These are phyloP conservation scores for Platyrinchus mystaceus DNA, from an alignment of 2,797 vertebrate species.

Conservation along the genomic window DNA sequence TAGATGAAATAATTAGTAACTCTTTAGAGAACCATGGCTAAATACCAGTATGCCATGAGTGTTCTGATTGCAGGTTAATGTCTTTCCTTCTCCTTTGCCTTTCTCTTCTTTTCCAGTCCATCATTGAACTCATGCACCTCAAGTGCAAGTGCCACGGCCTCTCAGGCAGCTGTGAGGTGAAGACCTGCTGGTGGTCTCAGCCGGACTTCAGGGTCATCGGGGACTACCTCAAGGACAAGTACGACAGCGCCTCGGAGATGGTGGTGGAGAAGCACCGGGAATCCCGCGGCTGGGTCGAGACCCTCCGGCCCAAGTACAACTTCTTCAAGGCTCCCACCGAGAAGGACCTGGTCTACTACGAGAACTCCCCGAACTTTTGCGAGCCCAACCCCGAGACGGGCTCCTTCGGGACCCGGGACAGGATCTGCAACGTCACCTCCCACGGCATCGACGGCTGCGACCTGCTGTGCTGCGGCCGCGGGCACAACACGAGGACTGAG, in stretches of 20 bases:
- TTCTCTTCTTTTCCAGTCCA: slow-evolving; percentile 80
- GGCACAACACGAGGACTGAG: slow-evolving; percentile 96
- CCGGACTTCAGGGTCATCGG: slow-evolving; percentile 94
- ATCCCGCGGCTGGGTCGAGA: slow-evolving; percentile 98
- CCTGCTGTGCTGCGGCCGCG: slow-evolving; percentile 93
- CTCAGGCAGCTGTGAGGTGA: slow-evolving; percentile 97
- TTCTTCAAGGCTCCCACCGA: slow-evolving; percentile 97
- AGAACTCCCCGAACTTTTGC: slow-evolving; percentile 96
- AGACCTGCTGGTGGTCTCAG: slow-evolving; percentile 99
- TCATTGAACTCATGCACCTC: slow-evolving; percentile 93
- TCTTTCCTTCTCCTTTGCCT: background rate
- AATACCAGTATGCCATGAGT: background rate
- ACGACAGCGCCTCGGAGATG: slow-evolving; percentile 98
- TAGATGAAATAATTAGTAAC: too few species aligned
- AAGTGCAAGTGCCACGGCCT: slow-evolving; percentile 98
- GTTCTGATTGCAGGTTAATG: background rate
- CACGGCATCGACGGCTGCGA: slow-evolving; percentile 97
- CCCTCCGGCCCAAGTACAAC: slow-evolving; percentile 91
- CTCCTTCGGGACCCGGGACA: slow-evolving; percentile 93
- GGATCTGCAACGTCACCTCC: slow-evolving; percentile 93
- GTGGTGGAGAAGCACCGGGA: slow-evolving; percentile 96
- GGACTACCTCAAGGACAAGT: slow-evolving; percentile 99
- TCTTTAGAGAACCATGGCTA: background rate
- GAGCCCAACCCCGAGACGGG: slow-evolving; percentile 94
- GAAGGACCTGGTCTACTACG: slow-evolving; percentile 94